Evolutionary conservation across 2,888 invertebrate species (phyloP), one percentile per base, ranked within the genome.

Genomic region (Rhorus exstirpatorius): DNA sequence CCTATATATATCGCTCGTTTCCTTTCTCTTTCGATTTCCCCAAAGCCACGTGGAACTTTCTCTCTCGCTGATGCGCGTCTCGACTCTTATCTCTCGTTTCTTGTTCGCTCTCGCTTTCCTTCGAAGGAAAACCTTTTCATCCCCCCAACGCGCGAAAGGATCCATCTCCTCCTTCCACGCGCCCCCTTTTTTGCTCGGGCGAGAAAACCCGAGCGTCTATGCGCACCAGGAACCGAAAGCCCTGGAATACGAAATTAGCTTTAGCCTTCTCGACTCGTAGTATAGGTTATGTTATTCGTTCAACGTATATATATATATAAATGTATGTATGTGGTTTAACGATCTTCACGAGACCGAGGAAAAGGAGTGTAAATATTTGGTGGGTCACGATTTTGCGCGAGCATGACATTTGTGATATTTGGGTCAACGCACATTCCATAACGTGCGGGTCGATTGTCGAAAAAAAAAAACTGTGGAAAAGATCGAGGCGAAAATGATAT

Each of bases 181-280:
- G 41, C 61, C 19, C 21, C 21, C 31, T 49, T 71, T 74, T 74
- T 21, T n/a, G n/a, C n/a, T n/a, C n/a, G 49, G 21, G 10, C 72
- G n/a, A 53, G 35, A 67, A 53, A 74, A 72, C 51, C 31, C 44
- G 19, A 61, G 19, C 60, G 26, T 61, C 38, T 58, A 58, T 58
- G 31, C 55, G 14, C 60, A 24, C 19, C 31, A 44, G 44, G 31
- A 68, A 60, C 44, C 61, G 24, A 24, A 24, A 85, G 65, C 82
- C 80, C 79, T 81, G 86, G 86, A 86, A 88, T 87, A 84, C 85
- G 65, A 86, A 89, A 89, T 89, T 88, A 90, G 85, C 87, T 82
- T 72, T 68, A 44, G 58, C 58, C 41, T 77, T 26, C 60, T 65
- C 63, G 38, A 63, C 17, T 60, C 24, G 38, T 51, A 26, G 26